Evolutionary conservation across 2,888 invertebrate species (phyloP), one percentile per base, ranked within the genome.

Genomic region (Zygaena filipendulae): DNA sequence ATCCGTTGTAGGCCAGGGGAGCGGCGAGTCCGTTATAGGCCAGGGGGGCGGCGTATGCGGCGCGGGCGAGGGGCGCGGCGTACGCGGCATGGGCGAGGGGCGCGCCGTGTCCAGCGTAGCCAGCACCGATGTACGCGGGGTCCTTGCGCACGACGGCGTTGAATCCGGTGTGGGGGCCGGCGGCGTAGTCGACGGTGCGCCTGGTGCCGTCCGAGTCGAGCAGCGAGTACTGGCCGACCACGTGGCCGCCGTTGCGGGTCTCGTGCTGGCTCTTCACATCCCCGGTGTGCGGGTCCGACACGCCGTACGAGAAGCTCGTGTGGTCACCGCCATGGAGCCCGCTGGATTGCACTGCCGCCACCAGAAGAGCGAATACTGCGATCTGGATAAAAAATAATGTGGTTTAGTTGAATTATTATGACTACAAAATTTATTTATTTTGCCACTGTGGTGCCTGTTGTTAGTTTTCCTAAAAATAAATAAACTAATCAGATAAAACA

Each of bases 91-190:
- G 34, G 21, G 32, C 35, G 25, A 25, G 30, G 26, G 26, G 35
- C 16, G 13, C 36, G 32, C 18, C 36, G 36, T 9, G 27, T n/a
- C n/a, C 30, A 26, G 39, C 37, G 12, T 36, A 10, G 10, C 33
- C 36, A 8, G 41, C 39, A 9, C 37, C 38, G 18, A 38, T 32
- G 13, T 32, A 16, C 14, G 34, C 22, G 6, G 43, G 38, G 36
- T 62, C 64, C 38, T 59, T 62, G 38, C 57, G 59, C 3, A 74
- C 74, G 14, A 70, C 60, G 21, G 74, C 71, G 48, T 68, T 71
- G 52, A 71, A 72, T 27, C 72, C 70, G 38, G 63, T 57, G 35
- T 63, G 39, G 9, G 61, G 53, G 35, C 71, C 68, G 33, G 70
- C 64, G 25, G 59, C 59, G 49, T 72, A 74, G 43, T 72, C 68